A percentile compares a stretch with the other conserved stretches of the same genome.
Evolutionary conservation across 2,797 vertebrate genomes (phyloP).

Genomic region (Cygnus olor): DNA sequence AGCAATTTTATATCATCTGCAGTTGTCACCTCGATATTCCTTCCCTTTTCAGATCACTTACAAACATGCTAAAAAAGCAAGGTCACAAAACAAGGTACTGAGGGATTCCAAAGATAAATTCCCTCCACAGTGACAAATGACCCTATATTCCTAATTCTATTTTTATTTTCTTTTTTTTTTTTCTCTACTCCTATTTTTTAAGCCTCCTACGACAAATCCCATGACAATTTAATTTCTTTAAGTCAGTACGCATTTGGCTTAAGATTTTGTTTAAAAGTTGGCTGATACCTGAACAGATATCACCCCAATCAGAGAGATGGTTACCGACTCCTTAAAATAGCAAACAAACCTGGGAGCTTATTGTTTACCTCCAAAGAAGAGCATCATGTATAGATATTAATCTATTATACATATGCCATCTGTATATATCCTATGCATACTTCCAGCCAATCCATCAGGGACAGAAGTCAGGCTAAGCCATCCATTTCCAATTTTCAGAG

Average conservation of each 20-base stretch:
- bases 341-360: not conserved
- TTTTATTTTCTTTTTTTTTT: not conserved
- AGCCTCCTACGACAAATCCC: not conserved
- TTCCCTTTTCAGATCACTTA: not conserved
- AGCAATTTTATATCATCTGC: constrained; percentile 7
- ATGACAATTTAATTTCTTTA: not conserved
- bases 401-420: not conserved
- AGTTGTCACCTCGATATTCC: not conserved
- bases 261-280: not conserved
- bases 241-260: not conserved
- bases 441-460: not conserved
- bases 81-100: not conserved
- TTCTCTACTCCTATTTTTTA: not conserved
- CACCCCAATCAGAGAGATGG: not conserved
- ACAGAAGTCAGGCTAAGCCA: not conserved
- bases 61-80: constrained; percentile 19
- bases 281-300: not conserved
- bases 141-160: not conserved
- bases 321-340: not conserved
- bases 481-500: not conserved
- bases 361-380: not conserved
- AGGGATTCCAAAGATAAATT: not conserved
- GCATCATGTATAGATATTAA: not conserved
- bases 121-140: not conserved
- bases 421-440: not conserved